phyloP scores from a whole-genome alignment of 1,140 invertebrate genomes.

The Dufourea novaeangliae region DNA sequence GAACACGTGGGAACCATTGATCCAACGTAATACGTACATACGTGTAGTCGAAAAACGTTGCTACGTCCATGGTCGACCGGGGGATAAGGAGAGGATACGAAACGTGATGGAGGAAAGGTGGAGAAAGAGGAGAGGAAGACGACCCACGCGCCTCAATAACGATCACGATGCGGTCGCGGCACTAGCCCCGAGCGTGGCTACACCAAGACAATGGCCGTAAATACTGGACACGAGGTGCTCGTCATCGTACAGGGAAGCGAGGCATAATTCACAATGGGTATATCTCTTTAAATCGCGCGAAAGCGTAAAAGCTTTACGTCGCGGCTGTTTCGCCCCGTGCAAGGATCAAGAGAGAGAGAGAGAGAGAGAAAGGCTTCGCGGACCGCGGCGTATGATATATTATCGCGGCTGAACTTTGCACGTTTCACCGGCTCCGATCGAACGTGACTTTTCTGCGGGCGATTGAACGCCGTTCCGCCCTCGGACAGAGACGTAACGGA shows the following conservation, averaged over 20 bases:
- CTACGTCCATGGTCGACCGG: background rate
- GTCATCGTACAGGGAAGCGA: slow-evolving; percentile 67
- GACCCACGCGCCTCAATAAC: slow-evolving; percentile 68
- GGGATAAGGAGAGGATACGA: background rate
- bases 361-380: background rate
- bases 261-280: slow-evolving; percentile 68
- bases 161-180: slow-evolving; percentile 63
- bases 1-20: slow-evolving; percentile 50
- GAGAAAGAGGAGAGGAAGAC: slow-evolving; percentile 47
- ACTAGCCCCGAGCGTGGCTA: slow-evolving; percentile 53
- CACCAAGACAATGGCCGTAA: slow-evolving; percentile 68
- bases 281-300: slow-evolving; percentile 69
- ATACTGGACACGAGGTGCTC: slow-evolving; percentile 68
- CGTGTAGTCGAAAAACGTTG: slow-evolving; percentile 45
- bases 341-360: no score
- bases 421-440: slow-evolving; percentile 61
- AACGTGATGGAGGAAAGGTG: background rate
- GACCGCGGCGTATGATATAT: slow-evolving; percentile 50
- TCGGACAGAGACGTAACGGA: background rate
- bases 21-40: slow-evolving; percentile 40
- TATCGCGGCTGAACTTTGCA: slow-evolving; percentile 64
- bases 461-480: slow-evolving; percentile 6
- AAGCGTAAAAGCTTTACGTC: slow-evolving; percentile 68
- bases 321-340: slow-evolving; percentile 25
- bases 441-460: slow-evolving; percentile 65